phyloP scores from a whole-genome alignment of 2,113 vertebrate species.

The Pollachius pollachius region DNA sequence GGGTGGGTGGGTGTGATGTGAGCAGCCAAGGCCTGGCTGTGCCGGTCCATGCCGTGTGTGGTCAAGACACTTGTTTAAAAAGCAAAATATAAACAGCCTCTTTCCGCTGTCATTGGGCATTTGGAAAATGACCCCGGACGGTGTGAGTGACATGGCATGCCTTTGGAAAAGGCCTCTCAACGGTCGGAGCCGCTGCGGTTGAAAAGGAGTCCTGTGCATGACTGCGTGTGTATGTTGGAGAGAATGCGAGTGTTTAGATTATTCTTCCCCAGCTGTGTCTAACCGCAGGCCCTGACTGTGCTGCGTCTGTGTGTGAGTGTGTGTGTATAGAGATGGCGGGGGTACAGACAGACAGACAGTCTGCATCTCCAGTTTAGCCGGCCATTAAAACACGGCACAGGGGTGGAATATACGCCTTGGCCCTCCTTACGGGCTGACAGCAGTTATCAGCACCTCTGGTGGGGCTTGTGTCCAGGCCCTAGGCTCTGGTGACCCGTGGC shows the following conservation, averaged over 20 bases:
- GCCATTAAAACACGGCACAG: slow-evolving; percentile 22
- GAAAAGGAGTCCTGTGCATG: slow-evolving; percentile 44
- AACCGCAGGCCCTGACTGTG: slow-evolving; percentile 33
- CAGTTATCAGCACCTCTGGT: slow-evolving; percentile 54
- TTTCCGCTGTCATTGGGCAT: slow-evolving; percentile 46
- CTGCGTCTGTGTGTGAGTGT: background rate
- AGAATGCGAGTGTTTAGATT: slow-evolving; percentile 64
- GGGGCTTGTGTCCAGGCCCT: slow-evolving; percentile 40
- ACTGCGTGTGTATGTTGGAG: slow-evolving; percentile 42
- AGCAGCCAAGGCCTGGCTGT: slow-evolving; percentile 29
- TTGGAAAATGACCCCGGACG: slow-evolving; percentile 49
- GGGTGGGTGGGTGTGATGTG: slow-evolving; percentile 24
- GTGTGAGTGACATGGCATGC: slow-evolving; percentile 55
- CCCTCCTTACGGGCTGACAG: slow-evolving; percentile 68
- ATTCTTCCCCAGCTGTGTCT: slow-evolving; percentile 54
- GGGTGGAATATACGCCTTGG: slow-evolving; percentile 18
- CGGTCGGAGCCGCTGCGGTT: slow-evolving; percentile 26
- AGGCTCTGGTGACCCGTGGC: slow-evolving; percentile 32
- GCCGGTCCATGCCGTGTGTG: slow-evolving; percentile 31
- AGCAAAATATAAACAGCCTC: slow-evolving; percentile 59
- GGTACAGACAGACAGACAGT: slow-evolving; percentile 13
- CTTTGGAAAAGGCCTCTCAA: slow-evolving; percentile 49
- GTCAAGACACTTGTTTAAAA: slow-evolving; percentile 58
- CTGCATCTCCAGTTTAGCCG: background rate
- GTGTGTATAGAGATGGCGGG: background rate